A percentile compares a stretch with the other conserved stretches of the same genome.
These are phyloP conservation scores for Lottia scabra DNA, from an alignment of 2,888 invertebrate species.

Conservation along the genomic window DNA sequence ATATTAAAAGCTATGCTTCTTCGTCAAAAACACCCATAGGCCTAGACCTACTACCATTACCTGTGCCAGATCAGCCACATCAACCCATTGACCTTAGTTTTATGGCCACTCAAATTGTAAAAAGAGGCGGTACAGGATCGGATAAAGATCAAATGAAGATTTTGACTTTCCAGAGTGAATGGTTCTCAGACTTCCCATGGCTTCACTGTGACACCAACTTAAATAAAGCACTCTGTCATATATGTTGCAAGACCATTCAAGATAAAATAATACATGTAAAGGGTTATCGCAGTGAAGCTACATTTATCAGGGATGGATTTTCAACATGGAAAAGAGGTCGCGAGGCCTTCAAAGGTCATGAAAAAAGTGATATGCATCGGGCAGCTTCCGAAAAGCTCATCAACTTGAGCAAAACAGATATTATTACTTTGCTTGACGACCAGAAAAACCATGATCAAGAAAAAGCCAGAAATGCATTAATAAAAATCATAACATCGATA, in stretches of 20 bases:
- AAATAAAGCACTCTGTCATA: not conserved
- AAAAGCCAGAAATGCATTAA: too few relatives aligned
- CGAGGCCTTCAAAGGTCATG: too few relatives aligned
- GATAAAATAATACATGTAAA: not conserved
- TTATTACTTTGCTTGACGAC: too few relatives aligned
- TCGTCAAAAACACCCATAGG: not conserved
- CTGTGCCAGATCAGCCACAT: not conserved
- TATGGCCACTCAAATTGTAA: not conserved
- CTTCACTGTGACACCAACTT: not conserved
- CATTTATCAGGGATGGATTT: too few relatives aligned
- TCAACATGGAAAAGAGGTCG: too few relatives aligned
- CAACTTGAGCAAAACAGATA: too few relatives aligned
- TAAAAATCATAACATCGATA: too few relatives aligned
- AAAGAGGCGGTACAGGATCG: not conserved
- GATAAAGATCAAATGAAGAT: not conserved
- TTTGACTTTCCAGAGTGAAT: not conserved
- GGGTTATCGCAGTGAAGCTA: not conserved
- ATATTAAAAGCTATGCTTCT: too few relatives aligned
- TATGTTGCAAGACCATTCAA: constrained; percentile 1
- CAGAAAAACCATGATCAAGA: too few relatives aligned
- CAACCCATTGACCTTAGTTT: not conserved
- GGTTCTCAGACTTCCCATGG: not conserved
- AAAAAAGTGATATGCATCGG: too few relatives aligned
- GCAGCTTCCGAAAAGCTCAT: too few relatives aligned
- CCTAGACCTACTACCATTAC: not conserved